Percentiles rank a stretch among this genome's conserved stretches.
Conservation (phyloP, 2,797 vertebrate species). For the Neosilurus hyrtlii region DNA sequence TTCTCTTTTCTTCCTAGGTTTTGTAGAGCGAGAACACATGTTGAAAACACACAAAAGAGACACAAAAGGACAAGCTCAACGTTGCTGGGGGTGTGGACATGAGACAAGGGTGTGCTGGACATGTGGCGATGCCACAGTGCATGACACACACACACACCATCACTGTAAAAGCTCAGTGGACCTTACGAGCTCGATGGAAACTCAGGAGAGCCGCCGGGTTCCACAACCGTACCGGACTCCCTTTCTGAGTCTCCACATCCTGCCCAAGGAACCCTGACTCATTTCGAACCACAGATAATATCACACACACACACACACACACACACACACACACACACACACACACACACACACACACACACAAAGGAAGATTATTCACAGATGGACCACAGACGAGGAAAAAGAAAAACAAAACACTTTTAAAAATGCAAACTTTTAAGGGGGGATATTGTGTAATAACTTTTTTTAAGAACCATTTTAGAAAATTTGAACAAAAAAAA, state of each 20-base stretch:
- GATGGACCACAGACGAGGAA: conserved; percentile 20
- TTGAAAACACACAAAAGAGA: conserved; percentile 76
- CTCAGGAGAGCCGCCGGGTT: conserved; percentile 51
- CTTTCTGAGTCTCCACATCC: conserved; percentile 37
- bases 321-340: too few relatives aligned
- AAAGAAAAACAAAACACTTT: conserved; percentile 38
- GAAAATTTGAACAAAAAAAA: conserved; percentile 68
- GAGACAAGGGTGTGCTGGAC: conserved; percentile 39
- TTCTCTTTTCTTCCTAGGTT: conserved; percentile 73
- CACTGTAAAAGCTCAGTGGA: conserved; percentile 43
- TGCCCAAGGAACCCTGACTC: conserved; percentile 44
- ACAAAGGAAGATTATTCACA: not conserved
- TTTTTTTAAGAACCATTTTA: conserved; percentile 56
- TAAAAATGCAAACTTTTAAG: conserved; percentile 46
- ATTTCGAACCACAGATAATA: conserved; percentile 47
- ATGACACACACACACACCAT: conserved; percentile 25
- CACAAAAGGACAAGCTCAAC: conserved; percentile 48
- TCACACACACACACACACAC: not conserved
- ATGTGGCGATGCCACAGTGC: conserved; percentile 23
- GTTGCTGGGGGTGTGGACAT: conserved; percentile 40
- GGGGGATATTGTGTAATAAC: conserved; percentile 47
- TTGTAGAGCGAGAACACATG: conserved; percentile 86
- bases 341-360: too few relatives aligned
- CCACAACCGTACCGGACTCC: conserved; percentile 42
- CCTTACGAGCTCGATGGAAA: conserved; percentile 47